Evolutionary conservation across 2,797 vertebrate genomes (phyloP).

Genomic region (Tenualosa ilisha): DNA sequence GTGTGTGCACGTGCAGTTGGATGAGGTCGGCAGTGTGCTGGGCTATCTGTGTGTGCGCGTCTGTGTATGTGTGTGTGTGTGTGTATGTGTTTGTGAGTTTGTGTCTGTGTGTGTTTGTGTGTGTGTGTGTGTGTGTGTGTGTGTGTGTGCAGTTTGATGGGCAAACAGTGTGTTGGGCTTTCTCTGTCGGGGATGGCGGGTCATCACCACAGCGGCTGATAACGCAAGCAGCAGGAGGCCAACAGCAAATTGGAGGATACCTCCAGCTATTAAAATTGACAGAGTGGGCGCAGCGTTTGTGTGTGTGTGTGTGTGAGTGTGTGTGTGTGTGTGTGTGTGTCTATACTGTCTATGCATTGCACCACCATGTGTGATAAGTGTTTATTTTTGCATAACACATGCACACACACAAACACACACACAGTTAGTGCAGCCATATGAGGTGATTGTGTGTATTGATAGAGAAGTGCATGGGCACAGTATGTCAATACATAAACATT

Average conservation of each 20-base stretch:
- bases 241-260: too few species aligned
- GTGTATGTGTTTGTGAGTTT: neutral
- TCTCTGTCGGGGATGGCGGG: too few species aligned
- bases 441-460: neutral
- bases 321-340: slow-evolving; percentile 1
- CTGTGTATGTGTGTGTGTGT: neutral
- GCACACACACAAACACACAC: slow-evolving; percentile 2
- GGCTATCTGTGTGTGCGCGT: neutral
- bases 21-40: neutral
- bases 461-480: neutral
- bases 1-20: neutral
- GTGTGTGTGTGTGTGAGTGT: neutral
- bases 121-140: neutral
- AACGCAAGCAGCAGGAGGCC: too few species aligned
- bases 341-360: neutral
- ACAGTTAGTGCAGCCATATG: neutral
- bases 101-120: too few species aligned
- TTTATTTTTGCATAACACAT: neutral
- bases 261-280: too few species aligned
- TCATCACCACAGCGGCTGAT: too few species aligned
- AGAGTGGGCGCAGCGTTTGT: too few species aligned
- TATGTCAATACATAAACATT: neutral
- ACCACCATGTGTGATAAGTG: neutral
- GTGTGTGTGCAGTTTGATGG: too few species aligned
- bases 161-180: too few species aligned